Evolutionary conservation across 2,888 invertebrate species (phyloP).

Genomic region (Limnephilus lunatus): DNA sequence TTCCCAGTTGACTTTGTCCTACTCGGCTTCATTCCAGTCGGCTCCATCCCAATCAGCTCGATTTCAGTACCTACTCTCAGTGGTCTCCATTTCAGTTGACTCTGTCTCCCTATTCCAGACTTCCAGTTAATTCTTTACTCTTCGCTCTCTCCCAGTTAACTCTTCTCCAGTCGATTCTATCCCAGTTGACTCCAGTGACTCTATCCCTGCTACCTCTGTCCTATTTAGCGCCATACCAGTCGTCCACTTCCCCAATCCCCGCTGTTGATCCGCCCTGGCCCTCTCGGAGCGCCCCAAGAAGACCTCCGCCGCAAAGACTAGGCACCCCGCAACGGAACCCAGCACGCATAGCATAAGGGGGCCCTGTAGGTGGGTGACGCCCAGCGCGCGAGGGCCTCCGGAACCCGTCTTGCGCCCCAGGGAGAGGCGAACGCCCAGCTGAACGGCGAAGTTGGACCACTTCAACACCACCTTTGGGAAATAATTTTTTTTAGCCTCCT

Average conservation of each 20-base stretch:
- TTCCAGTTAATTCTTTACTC: background rate
- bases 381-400: conserved; percentile 49
- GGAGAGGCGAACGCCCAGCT: conserved; percentile 76
- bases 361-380: conserved; percentile 53
- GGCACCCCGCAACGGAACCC: conserved; percentile 61
- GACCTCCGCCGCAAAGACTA: conserved; percentile 62
- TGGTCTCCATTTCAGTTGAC: background rate
- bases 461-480: conserved; percentile 74
- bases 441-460: conserved; percentile 76
- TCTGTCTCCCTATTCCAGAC: background rate
- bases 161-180: background rate
- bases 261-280: background rate
- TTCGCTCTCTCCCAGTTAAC: background rate
- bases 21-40: background rate
- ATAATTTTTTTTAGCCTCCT: background rate
- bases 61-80: background rate
- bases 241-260: background rate
- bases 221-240: background rate
- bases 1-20: background rate
- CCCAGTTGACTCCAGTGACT: background rate
- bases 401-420: conserved; percentile 70
- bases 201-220: background rate
- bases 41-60: no score
- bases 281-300: background rate
- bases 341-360: conserved; percentile 55